A percentile compares a stretch with the other conserved stretches of the same genome.
phyloP scores from a whole-genome alignment of 2,888 invertebrate genomes.

The Brachylomia viminalis region DNA sequence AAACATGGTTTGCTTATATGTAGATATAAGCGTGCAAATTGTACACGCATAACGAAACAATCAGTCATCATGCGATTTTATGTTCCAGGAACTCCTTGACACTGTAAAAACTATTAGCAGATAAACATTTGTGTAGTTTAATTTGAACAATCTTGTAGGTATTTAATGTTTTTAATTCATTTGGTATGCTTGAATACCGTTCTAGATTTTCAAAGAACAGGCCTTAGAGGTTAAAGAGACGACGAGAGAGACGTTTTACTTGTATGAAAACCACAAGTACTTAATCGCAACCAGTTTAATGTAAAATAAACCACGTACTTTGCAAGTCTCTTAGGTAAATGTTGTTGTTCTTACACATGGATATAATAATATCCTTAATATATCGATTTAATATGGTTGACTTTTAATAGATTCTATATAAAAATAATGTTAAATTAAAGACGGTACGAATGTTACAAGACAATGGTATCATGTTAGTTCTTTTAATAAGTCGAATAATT shows the following conservation, averaged over 20 bases:
- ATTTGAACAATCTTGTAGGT: no score
- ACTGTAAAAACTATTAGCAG: no score
- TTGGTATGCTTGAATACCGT: neutral
- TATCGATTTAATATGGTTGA: neutral
- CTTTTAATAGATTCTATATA: neutral
- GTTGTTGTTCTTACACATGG: neutral
- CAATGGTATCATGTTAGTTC: neutral
- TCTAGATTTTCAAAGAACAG: neutral
- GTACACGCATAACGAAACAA: no score
- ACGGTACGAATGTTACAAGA: neutral
- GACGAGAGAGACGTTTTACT: no score
- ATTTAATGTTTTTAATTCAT: no score
- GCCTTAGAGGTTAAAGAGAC: neutral
- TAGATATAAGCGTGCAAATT: no score
- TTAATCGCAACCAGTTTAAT: neutral
- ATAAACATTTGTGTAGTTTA: no score
- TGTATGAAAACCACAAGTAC: slow-evolving; percentile 6
- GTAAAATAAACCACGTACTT: slow-evolving; percentile 1
- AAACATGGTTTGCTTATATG: no score
- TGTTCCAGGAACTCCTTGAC: no score
- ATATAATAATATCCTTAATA: neutral
- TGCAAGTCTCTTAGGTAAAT: neutral
- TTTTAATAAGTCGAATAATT: no score
- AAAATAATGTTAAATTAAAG: no score
- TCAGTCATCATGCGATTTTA: no score